Evolutionary conservation across 2,113 vertebrate species (phyloP), one percentile per base, ranked within the genome.

Genomic region (Xenopus borealis): DNA sequence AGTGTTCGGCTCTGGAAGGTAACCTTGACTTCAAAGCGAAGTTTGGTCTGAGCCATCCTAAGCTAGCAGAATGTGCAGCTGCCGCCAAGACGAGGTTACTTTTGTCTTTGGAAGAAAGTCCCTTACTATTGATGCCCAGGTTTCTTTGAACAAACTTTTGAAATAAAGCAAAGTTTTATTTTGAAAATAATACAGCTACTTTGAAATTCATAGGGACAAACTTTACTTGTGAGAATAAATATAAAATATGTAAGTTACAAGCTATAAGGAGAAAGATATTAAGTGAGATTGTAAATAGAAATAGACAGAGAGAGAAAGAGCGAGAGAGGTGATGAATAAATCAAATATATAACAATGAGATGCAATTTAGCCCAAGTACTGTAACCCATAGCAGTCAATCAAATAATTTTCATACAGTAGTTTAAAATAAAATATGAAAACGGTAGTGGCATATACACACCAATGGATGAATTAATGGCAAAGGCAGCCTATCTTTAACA

Each of bases 11-110:
- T 76, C 46, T 69, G 47, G 74, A 76, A 76, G 74, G 74, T 76
- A 76, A 76, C 74, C 74, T 76, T 76, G 74, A 63, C 74, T 76
- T 76, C 74, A 76, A 76, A 76, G 67, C 18, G 47, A 70, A 76
- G 66, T 66, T 70, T 69, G 74, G 67, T 70, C 74, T 76, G 74
- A 76, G 66, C 66, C 66, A 70, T 69, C 61, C 74, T 27, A 50
- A 59, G 57, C 59, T 70, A 67, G 74, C 66, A 76, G 74, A 76
- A 69, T 70, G 47, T 64, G 67, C 66, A 69, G 74, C 67, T 47
- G 52, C 52, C 30, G 66, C 73, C 45, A 76, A 70, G 74, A 76
- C 44, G 74, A 76, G 74, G 74, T 76, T 76, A 76, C 74, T 76
- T 76, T 76, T 76, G 74, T 76, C 66, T 76, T 69, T 50, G 66